Conservation (phyloP, 2,113 vertebrate genomes). For the Seriola dumerili region DNA sequence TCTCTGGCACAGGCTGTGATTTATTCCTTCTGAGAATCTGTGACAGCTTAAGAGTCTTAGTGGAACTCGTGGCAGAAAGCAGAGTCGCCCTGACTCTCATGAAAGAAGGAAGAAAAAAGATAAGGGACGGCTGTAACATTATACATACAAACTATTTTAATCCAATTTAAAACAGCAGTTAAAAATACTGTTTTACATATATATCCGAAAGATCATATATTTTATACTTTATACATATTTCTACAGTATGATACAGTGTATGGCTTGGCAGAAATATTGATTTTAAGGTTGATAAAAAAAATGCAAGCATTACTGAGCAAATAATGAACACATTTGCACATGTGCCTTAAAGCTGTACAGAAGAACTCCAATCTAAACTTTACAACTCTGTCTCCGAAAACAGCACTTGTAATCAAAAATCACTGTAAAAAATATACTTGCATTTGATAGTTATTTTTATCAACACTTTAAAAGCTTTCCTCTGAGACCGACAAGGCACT, state of each 20-base stretch:
- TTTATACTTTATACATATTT: conserved; percentile 74
- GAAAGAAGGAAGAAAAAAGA: conserved; percentile 22
- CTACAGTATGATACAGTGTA: conserved; percentile 76
- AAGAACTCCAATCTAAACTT: conserved; percentile 43
- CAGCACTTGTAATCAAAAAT: conserved; percentile 56
- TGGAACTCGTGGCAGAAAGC: conserved; percentile 64
- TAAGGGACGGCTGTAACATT: conserved; percentile 34
- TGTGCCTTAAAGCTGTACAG: conserved; percentile 32
- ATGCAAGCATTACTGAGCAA: conserved; percentile 47
- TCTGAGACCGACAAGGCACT: conserved; percentile 81
- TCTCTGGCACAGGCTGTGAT: conserved; percentile 72
- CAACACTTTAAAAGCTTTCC: conserved; percentile 66
- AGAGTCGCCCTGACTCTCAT: conserved; percentile 48
- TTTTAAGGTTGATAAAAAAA: conserved; percentile 52
- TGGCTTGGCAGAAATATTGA: conserved; percentile 56
- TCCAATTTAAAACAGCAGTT: conserved; percentile 72
- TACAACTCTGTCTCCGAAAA: conserved; percentile 49
- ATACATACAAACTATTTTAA: conserved; percentile 64
- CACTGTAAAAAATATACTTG: conserved; percentile 73
- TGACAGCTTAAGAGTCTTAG: conserved; percentile 77
- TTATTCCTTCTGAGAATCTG: conserved; percentile 70
- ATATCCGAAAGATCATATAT: conserved; percentile 65
- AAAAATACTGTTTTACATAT: conserved; percentile 71
- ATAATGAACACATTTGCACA: conserved; percentile 35
- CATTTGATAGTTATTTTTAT: conserved; percentile 52